Base-by-base conservation (phyloP, 2,113 vertebrate species). In the Ciconia boyciana region DNA sequence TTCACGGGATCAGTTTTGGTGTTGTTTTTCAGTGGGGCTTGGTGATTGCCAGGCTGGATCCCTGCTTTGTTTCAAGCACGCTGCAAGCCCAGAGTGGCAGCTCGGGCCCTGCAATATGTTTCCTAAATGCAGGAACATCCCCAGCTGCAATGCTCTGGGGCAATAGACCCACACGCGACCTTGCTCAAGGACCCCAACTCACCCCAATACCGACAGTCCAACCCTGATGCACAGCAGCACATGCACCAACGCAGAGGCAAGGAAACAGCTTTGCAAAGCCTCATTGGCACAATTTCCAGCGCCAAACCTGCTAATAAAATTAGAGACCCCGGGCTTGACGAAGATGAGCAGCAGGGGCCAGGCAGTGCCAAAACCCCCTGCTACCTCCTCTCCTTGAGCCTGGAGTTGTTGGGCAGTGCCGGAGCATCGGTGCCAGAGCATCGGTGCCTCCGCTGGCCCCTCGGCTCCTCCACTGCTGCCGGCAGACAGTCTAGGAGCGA, bases 401-500 rank as follows among this genome's bases (percentile, higher is more conserved):
- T 65, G 91, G 43, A 93, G 94, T 51, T 70, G 19, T 55, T 61
- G 83, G 83, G 78, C 36, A 72, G 65, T 88, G 87, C 91, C 61
- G 55, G 74, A 95, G 80, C 57, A 69, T 9, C 15, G 0, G 4
- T 68, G 46, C 36, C 83, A 78, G 90, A 96, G 87, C 44, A 44
- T 51, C 66, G 25, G 85, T 48, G 44, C 80, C 83, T 87, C 51
- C 75, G 32, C 39, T 61, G 70, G 71, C 93, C 84, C 72, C 65
- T n/a, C 13, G 16, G 49, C 77, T 89, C 49, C 89, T 66, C 88
- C 28, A 61, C 28, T 51, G 86, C 95, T 94, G 92, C 81, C 87
- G 11, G 94, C 46, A 89, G 92, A 88, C 28, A 7, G 69, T 55
- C 95, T 83, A 58, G 94, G 97, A 97, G 95, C 15, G 70, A 95